Percentiles rank a stretch among this genome's conserved stretches.
Conservation (phyloP, 2,113 vertebrate species). For the Polypterus bichir region DNA sequence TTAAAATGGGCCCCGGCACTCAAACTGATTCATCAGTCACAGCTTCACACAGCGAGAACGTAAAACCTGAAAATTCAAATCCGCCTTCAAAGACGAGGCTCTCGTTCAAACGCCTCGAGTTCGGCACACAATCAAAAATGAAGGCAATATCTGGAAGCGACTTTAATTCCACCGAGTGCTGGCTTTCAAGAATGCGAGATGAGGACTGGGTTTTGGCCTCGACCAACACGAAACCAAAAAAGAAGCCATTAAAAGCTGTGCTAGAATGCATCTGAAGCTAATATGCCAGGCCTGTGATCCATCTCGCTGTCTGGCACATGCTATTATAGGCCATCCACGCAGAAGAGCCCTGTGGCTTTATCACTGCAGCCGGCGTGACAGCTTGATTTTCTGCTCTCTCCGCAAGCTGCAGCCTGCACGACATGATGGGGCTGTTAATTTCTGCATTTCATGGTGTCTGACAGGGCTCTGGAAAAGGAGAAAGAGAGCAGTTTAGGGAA, state of each 20-base stretch:
- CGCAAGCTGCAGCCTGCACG: slow-evolving; percentile 63
- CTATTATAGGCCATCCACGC: slow-evolving; percentile 75
- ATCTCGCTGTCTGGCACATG: slow-evolving; percentile 73
- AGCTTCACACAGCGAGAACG: too few species aligned
- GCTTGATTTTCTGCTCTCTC: slow-evolving; percentile 88
- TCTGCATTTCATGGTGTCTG: slow-evolving; percentile 78
- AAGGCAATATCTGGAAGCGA: too few species aligned
- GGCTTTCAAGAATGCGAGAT: too few species aligned
- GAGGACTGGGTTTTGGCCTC: slow-evolving; percentile 26
- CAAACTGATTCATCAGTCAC: too few species aligned
- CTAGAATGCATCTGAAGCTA: slow-evolving; percentile 45
- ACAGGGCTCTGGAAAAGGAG: slow-evolving; percentile 41
- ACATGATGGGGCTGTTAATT: slow-evolving; percentile 87
- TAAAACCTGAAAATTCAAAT: too few species aligned
- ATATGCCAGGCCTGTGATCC: slow-evolving; percentile 34
- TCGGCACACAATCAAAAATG: too few species aligned
- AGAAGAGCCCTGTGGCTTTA: slow-evolving; percentile 70
- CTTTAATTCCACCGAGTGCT: too few species aligned
- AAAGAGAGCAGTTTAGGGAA: slow-evolving; percentile 43
- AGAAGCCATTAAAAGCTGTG: slow-evolving; percentile 58
- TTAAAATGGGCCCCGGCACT: too few species aligned
- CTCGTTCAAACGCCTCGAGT: too few species aligned
- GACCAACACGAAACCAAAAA: slow-evolving; percentile 41
- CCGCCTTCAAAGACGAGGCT: too few species aligned
- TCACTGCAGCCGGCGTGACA: slow-evolving; percentile 72